These are phyloP conservation scores for Anoplolepis gracilipes DNA, from an alignment of 1,140 invertebrate genomes.

Conservation along the genomic window DNA sequence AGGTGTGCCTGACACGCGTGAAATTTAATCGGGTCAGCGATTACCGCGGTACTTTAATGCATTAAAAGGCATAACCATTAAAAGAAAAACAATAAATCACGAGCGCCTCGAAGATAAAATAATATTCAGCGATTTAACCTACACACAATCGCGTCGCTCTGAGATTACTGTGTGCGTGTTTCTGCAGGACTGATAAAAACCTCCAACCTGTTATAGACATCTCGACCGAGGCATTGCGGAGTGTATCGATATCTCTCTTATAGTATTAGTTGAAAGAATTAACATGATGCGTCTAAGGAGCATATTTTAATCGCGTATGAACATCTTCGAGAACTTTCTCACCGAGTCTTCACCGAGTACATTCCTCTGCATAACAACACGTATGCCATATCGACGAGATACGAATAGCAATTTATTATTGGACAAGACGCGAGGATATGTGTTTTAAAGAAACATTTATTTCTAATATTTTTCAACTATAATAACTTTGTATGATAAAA, in stretches of 20 bases:
- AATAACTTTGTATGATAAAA: conserved; percentile 10
- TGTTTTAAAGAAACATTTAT: neutral
- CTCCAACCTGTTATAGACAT: conserved; percentile 19
- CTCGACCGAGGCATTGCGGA: conserved; percentile 28
- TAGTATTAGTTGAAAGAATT: conserved; percentile 49
- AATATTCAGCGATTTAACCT: conserved; percentile 50
- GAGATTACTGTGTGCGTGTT: conserved; percentile 1
- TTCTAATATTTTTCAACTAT: neutral
- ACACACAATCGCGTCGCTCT: neutral
- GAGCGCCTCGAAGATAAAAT: conserved; percentile 52
- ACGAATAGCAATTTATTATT: conserved; percentile 73
- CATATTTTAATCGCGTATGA: conserved; percentile 55
- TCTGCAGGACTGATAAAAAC: conserved; percentile 41
- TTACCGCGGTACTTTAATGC: conserved; percentile 56
- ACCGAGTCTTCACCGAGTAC: conserved; percentile 33
- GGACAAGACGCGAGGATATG: conserved; percentile 43
- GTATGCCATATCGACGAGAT: conserved; percentile 63
- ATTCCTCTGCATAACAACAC: conserved; percentile 28
- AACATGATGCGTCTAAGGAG: conserved; percentile 50
- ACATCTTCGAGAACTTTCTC: conserved; percentile 48
- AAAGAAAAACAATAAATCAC: conserved; percentile 58
- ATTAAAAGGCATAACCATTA: conserved; percentile 8
- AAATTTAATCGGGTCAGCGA: conserved; percentile 66
- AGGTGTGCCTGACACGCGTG: conserved; percentile 64
- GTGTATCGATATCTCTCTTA: conserved; percentile 41